Evolutionary conservation across 2,113 vertebrate species (phyloP).

Genomic region (Lamprologus sp.): DNA sequence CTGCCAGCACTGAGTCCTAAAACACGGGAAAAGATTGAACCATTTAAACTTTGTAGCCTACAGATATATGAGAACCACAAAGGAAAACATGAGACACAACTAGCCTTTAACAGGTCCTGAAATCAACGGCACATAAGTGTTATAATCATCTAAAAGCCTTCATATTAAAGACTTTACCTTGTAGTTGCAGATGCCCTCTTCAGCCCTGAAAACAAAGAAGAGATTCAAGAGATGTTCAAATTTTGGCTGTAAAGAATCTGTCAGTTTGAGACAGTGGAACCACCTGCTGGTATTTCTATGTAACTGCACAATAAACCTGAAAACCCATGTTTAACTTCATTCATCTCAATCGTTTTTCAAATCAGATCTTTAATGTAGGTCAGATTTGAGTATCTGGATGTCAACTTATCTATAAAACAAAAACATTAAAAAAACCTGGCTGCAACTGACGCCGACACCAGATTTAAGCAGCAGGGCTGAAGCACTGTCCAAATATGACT

Average conservation of each 20-base stretch:
- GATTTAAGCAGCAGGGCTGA: not conserved
- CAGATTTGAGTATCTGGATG: not conserved
- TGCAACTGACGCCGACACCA: not conserved
- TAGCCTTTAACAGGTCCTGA: not conserved
- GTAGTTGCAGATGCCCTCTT: conserved; percentile 66
- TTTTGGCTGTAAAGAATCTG: not conserved
- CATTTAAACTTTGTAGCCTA: not conserved
- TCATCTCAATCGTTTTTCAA: not conserved
- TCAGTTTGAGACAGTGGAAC: not conserved
- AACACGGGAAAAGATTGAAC: not conserved
- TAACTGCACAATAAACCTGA: not conserved
- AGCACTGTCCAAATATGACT: not conserved
- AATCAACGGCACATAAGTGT: not conserved
- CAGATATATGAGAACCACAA: not conserved
- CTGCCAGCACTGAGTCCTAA: not conserved
- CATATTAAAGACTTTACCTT: conserved; percentile 56
- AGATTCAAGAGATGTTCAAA: not conserved
- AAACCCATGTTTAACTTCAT: not conserved
- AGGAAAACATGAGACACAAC: not conserved
- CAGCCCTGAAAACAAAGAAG: conserved; percentile 60
- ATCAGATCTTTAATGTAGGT: not conserved
- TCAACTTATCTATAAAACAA: not conserved
- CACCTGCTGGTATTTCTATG: not conserved
- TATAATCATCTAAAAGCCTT: not conserved
- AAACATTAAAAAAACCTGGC: not conserved